phyloP scores from a whole-genome alignment of 37 sponge, comb jelly and placozoan species.

The Beroe ovata region DNA sequence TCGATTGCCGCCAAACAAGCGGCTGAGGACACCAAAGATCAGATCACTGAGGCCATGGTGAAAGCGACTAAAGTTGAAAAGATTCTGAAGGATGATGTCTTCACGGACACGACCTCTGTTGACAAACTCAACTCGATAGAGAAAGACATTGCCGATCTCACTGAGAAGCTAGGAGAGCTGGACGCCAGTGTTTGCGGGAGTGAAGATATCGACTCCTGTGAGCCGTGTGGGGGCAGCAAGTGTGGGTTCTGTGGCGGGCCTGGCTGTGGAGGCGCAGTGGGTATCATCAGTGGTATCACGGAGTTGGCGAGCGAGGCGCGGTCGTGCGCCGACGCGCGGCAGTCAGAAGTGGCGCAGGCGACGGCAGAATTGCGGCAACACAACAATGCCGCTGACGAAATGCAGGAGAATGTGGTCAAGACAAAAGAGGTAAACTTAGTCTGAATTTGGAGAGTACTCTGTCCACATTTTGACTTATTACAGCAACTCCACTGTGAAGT shows the following conservation, averaged over 20 bases:
- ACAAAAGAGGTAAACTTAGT: background rate
- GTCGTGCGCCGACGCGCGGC: conserved; percentile 19
- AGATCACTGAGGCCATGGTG: conserved; percentile 1
- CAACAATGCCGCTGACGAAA: conserved; percentile 16
- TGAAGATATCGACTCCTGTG: background rate
- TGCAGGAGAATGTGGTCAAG: background rate
- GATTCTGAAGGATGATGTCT: conserved; percentile 43
- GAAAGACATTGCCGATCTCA: conserved; percentile 30
- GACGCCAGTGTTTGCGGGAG: conserved; percentile 38
- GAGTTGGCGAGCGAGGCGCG: conserved; percentile 50
- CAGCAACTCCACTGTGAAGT: no score
- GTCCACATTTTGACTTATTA: no score
- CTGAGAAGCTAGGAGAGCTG: conserved; percentile 23
- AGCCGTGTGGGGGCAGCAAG: conserved; percentile 60
- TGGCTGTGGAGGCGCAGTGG: conserved; percentile 63
- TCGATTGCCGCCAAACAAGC: background rate
- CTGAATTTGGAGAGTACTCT: no score
- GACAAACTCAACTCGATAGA: conserved; percentile 19
- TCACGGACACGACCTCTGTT: conserved; percentile 18
- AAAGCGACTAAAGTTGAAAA: conserved; percentile 1
- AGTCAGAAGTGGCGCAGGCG: conserved; percentile 11
- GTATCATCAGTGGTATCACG: conserved; percentile 7
- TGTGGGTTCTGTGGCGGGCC: conserved; percentile 51
- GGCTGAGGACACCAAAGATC: conserved; percentile 23
- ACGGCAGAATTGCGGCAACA: conserved; percentile 15